These are phyloP conservation scores for Scaptodrosophila lebanonensis DNA, from an alignment of 1,140 invertebrate genomes.

Conservation along the genomic window DNA sequence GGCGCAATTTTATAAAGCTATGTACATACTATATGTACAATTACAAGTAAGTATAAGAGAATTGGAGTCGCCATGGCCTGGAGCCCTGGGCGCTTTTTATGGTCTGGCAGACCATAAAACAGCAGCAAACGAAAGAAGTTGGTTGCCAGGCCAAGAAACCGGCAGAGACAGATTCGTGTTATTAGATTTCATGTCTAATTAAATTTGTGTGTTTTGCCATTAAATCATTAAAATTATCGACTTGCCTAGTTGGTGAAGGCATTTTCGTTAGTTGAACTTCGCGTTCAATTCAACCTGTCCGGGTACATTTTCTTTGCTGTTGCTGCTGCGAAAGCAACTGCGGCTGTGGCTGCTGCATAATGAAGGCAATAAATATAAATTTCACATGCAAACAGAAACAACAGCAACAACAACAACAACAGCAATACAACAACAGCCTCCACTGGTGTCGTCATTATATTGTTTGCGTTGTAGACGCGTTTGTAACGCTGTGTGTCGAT, in stretches of 20 bases:
- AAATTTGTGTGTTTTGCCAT: slow-evolving; percentile 42
- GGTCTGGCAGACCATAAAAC: too few relatives aligned
- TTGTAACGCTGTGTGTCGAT: slow-evolving; percentile 75
- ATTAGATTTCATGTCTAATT: slow-evolving; percentile 40
- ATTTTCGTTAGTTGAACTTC: slow-evolving; percentile 17
- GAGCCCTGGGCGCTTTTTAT: too few relatives aligned
- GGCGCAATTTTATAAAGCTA: too few relatives aligned
- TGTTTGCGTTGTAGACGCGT: slow-evolving; percentile 73
- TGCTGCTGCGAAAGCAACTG: slow-evolving; percentile 1
- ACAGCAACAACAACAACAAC: slow-evolving; percentile 21
- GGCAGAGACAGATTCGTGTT: too few relatives aligned
- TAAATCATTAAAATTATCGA: slow-evolving; percentile 44
- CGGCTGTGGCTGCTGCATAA: slow-evolving; percentile 64
- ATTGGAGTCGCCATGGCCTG: too few relatives aligned
- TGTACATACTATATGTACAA: too few relatives aligned
- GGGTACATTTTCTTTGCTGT: slow-evolving; percentile 39
- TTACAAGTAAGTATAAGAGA: too few relatives aligned
- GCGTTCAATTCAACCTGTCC: slow-evolving; percentile 19
- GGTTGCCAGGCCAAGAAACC: too few relatives aligned
- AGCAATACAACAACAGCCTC: slow-evolving; percentile 46
- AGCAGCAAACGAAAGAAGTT: too few relatives aligned
- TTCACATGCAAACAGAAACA: slow-evolving; percentile 52
- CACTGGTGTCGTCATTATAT: slow-evolving; percentile 49
- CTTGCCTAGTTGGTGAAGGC: slow-evolving; percentile 9
- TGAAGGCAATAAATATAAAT: slow-evolving; percentile 77